Conservation (phyloP, 2,888 invertebrate species). For the Glyphotaelius pellucidus region DNA sequence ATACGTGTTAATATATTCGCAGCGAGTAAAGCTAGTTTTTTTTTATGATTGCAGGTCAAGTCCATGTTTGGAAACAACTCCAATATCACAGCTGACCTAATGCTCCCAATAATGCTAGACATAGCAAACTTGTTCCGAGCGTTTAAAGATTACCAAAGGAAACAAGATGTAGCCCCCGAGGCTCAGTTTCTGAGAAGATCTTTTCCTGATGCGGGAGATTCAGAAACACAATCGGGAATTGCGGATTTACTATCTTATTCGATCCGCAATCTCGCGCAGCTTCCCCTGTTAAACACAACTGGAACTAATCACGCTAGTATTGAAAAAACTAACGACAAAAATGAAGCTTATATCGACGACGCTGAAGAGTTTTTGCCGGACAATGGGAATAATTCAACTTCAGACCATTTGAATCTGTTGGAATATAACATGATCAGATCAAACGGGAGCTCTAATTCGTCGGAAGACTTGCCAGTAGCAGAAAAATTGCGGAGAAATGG, state of each 20-base stretch:
- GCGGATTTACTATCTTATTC: neutral
- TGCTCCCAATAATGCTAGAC: conserved; percentile 81
- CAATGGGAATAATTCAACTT: neutral
- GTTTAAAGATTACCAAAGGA: conserved; percentile 68
- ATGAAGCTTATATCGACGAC: neutral
- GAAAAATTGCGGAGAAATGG: conserved; percentile 76
- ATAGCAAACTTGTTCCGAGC: conserved; percentile 81
- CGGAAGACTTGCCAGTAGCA: conserved; percentile 74
- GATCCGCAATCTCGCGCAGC: conserved; percentile 68
- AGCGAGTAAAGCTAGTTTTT: neutral
- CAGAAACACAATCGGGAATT: conserved; percentile 68
- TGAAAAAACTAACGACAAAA: neutral
- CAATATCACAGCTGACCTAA: conserved; percentile 77
- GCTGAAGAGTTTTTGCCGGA: neutral
- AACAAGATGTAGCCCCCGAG: conserved; percentile 70
- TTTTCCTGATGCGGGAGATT: conserved; percentile 70
- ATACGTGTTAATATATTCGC: neutral
- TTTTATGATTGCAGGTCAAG: conserved; percentile 73
- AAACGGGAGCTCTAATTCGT: conserved; percentile 5
- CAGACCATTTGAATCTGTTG: neutral
- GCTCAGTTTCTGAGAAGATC: conserved; percentile 73
- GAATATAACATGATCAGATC: neutral
- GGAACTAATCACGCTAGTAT: neutral
- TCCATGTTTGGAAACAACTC: conserved; percentile 78
- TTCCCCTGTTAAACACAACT: neutral